phyloP scores from a whole-genome alignment of 1,140 invertebrate genomes.

The Trichogramma pretiosum region DNA sequence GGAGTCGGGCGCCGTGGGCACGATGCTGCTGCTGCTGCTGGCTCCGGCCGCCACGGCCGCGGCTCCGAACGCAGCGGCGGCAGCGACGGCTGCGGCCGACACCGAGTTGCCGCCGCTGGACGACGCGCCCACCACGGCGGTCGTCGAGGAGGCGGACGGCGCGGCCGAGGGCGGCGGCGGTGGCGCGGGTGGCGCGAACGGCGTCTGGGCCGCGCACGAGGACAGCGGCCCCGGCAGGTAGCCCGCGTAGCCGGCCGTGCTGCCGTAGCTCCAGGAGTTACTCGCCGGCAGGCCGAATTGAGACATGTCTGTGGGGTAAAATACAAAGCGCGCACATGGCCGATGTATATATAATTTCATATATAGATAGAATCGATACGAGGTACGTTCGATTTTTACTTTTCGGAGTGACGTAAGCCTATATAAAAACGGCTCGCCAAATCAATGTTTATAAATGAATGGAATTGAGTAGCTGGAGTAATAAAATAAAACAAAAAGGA shows the following conservation, averaged over 20 bases:
- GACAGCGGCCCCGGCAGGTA: slow-evolving; percentile 57
- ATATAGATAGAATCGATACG: neutral
- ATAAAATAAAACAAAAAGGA: slow-evolving; percentile 2
- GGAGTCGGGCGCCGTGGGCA: slow-evolving; percentile 58
- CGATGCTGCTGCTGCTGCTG: slow-evolving; percentile 39
- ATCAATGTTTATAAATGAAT: neutral
- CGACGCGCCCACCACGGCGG: slow-evolving; percentile 44
- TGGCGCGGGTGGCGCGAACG: slow-evolving; percentile 50
- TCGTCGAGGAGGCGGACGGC: slow-evolving; percentile 43
- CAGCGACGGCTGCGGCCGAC: slow-evolving; percentile 46
- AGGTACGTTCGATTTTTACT: neutral
- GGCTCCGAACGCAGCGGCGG: slow-evolving; percentile 54
- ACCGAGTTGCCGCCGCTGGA: slow-evolving; percentile 37
- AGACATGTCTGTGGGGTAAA: slow-evolving; percentile 55
- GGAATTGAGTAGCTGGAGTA: neutral
- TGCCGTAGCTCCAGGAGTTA: slow-evolving; percentile 74
- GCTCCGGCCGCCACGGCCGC: slow-evolving; percentile 44
- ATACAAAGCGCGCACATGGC: neutral
- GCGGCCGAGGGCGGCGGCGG: slow-evolving; percentile 54
- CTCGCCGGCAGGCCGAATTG: slow-evolving; percentile 68
- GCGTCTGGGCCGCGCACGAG: slow-evolving; percentile 56
- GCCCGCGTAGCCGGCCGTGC: slow-evolving; percentile 70
- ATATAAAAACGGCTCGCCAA: neutral
- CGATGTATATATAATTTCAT: neutral
- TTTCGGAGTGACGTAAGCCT: neutral